Percentiles rank a stretch among this genome's conserved stretches.
Conservation (phyloP, 2,888 invertebrate species). For the Harpalus rubripes region DNA sequence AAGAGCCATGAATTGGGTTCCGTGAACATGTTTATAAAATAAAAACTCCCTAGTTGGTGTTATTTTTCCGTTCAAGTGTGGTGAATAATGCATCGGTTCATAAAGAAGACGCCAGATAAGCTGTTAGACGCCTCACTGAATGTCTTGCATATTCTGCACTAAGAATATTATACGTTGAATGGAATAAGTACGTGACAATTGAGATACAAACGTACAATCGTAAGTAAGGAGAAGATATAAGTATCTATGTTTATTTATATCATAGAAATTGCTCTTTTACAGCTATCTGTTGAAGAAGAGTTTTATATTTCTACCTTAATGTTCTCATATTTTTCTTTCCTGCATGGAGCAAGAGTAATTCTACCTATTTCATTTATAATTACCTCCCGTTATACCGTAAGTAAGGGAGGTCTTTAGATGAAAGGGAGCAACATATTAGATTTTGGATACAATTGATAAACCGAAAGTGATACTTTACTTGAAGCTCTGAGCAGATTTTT, state of each 20-base stretch:
- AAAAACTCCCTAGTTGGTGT: constrained; percentile 44
- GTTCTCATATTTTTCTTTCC: background rate
- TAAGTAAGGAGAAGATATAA: background rate
- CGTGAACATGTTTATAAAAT: constrained; percentile 63
- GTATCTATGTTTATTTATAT: background rate
- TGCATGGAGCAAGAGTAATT: too few species aligned
- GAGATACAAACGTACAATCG: background rate
- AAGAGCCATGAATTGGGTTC: constrained; percentile 55
- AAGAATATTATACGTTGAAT: background rate
- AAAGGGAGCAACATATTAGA: too few species aligned
- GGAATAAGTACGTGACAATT: background rate
- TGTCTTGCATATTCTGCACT: background rate
- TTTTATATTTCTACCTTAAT: background rate
- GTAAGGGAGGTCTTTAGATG: too few species aligned
- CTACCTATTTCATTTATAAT: too few species aligned
- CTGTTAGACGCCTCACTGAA: background rate
- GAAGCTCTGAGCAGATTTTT: too few species aligned
- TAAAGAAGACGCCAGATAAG: background rate
- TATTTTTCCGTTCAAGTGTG: constrained; percentile 36
- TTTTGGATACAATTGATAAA: too few species aligned
- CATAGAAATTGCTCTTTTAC: background rate
- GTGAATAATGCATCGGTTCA: constrained; percentile 49
- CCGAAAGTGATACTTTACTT: too few species aligned
- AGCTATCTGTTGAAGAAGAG: background rate
- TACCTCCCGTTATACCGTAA: too few species aligned